Base-by-base conservation (phyloP, 2,888 invertebrate species). In the Exocentrus adspersus region DNA sequence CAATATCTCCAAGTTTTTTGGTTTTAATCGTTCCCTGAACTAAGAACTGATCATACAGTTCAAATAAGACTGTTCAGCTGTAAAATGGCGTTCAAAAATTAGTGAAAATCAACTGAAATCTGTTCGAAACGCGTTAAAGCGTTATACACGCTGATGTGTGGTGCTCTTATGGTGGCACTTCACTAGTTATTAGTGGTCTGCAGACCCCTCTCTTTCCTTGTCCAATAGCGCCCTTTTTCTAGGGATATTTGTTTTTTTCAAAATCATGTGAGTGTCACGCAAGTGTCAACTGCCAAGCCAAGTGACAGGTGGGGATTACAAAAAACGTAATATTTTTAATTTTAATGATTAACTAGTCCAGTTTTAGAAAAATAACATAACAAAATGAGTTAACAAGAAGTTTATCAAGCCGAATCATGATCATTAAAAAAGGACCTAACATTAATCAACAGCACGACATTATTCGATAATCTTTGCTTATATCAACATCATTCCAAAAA, bases 211-310 rank as follows among this genome's bases (percentile, higher is more conserved):
- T n/a, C n/a, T n/a, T n/a, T n/a, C n/a, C n/a, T n/a, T n/a, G n/a
- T n/a, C n/a, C 12, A 24, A 20, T 46, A 46, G 10, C 10, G 1
- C 17, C 17, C n/a, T 46, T 20, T 46, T 32, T 20, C 41, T 56
- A 46, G 57, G 46, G 46, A 30, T 57, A 46, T 57, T 46, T 12
- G 2, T 12, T 57, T 57, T 46, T 19, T 16, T 19, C 46, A 9
- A 17, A 32, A 57, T 46, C 46, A 57, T 46, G 37, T 57, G 57
- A 57, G 10, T 57, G 57, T 46, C 46, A 57, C 32, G 10, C 43
- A 45, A 46, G 7, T 46, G 30, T 19, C 56, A 57, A 46, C 6
- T 43, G 58, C 45, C 57, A 62, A 57, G 62, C 32, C 37, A 58
- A 59, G 50, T 19, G 19, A 57, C 50, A 62, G 57, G 51, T 56